A percentile compares a stretch with the other conserved stretches of the same genome.
phyloP scores from a whole-genome alignment of 2,113 vertebrate genomes.

The Corydoras maculifer region DNA sequence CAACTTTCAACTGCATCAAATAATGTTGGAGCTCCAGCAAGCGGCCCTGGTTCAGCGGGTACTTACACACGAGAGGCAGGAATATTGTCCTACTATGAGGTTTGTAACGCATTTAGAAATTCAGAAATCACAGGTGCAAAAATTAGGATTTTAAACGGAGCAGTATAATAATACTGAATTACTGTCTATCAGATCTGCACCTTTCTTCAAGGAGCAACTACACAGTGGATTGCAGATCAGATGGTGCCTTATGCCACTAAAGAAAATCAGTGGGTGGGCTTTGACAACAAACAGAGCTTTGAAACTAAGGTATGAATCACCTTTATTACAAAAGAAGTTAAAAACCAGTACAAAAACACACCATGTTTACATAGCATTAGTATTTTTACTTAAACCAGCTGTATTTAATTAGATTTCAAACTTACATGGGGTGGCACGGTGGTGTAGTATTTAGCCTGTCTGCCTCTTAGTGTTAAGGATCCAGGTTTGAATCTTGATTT shows the following conservation, averaged over 20 bases:
- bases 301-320: conserved; percentile 60
- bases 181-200: conserved; percentile 58
- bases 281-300: conserved; percentile 64
- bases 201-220: conserved; percentile 54
- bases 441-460: too few relatives aligned
- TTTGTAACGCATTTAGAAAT: conserved; percentile 29
- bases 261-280: conserved; percentile 67
- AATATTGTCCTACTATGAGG: conserved; percentile 72
- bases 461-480: too few relatives aligned
- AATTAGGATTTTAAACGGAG: too few relatives aligned
- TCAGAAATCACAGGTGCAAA: neutral
- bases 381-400: too few relatives aligned
- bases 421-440: too few relatives aligned
- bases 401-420: too few relatives aligned
- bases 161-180: neutral
- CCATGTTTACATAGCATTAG: too few relatives aligned
- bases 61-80: conserved; percentile 65
- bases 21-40: conserved; percentile 47
- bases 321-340: neutral
- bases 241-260: conserved; percentile 66
- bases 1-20: conserved; percentile 28
- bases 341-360: too few relatives aligned
- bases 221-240: conserved; percentile 62
- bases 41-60: conserved; percentile 57
- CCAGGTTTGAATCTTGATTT: too few relatives aligned